phyloP scores from a whole-genome alignment of 2,797 vertebrate species.

The Pseudochirops corinnae region DNA sequence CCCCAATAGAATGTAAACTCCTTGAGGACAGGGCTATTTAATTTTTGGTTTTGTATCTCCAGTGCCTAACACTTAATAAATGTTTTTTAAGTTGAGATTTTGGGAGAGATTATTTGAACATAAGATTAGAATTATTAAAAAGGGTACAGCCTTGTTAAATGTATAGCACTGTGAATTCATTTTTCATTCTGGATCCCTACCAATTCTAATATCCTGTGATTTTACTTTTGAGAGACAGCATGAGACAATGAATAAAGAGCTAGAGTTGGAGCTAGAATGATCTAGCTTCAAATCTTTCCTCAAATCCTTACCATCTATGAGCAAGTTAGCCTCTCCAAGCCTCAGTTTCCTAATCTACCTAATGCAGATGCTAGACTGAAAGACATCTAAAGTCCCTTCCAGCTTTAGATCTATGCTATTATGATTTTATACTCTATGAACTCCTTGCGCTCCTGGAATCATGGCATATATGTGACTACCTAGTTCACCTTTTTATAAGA shows the following conservation, averaged over 20 bases:
- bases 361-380: neutral
- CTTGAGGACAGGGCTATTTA: neutral
- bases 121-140: neutral
- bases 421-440: neutral
- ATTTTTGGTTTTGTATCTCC: neutral
- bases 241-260: neutral
- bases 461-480: neutral
- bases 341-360: neutral
- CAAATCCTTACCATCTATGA: neutral
- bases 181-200: neutral
- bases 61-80: neutral
- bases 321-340: neutral
- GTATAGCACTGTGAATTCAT: neutral
- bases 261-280: neutral
- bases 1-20: neutral
- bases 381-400: neutral
- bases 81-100: neutral
- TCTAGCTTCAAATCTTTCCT: neutral
- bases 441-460: neutral
- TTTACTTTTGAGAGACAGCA: neutral
- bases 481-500: neutral
- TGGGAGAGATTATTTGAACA: neutral
- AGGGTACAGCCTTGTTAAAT: neutral
- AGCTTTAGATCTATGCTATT: neutral
- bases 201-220: neutral